phyloP scores from a whole-genome alignment of 2,113 vertebrate genomes.

The Plestiodon gilberti region DNA sequence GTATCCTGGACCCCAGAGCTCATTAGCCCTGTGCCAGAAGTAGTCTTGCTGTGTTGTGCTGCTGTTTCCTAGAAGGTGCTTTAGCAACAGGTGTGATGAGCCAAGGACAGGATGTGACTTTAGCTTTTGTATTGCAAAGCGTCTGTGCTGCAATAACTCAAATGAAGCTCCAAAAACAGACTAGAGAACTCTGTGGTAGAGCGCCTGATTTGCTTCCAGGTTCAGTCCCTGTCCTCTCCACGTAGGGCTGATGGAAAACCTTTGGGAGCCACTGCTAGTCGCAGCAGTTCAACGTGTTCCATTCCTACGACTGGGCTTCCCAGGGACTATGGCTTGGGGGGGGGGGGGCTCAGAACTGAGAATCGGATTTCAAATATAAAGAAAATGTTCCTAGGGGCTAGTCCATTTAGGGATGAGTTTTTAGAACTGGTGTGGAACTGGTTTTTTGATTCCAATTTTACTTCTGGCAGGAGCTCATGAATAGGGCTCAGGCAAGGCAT shows the following conservation, averaged over 20 bases:
- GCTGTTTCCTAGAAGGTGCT: not conserved
- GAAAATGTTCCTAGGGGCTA: not conserved
- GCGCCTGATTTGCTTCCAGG: too few relatives aligned
- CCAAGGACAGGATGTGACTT: not conserved
- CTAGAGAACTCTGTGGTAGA: not conserved
- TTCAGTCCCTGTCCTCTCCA: too few relatives aligned
- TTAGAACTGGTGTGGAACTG: not conserved
- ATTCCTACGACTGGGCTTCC: too few relatives aligned
- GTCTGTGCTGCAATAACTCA: not conserved
- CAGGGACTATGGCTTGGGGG: too few relatives aligned
- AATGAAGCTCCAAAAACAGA: too few relatives aligned
- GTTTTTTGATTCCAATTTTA: not conserved
- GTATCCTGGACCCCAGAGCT: too few relatives aligned
- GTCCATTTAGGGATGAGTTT: not conserved
- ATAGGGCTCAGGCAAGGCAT: not conserved
- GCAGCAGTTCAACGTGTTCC: too few relatives aligned
- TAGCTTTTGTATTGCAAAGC: not conserved
- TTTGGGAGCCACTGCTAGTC: too few relatives aligned
- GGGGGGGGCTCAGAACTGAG: not conserved
- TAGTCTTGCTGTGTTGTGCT: not conserved
- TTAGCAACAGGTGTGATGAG: not conserved
- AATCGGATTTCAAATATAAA: not conserved
- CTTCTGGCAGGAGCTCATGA: not conserved
- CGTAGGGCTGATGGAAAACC: too few relatives aligned
- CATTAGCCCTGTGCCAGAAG: too few relatives aligned